Conservation (phyloP, 2,797 vertebrate genomes). For the Semotilus atromaculatus region DNA sequence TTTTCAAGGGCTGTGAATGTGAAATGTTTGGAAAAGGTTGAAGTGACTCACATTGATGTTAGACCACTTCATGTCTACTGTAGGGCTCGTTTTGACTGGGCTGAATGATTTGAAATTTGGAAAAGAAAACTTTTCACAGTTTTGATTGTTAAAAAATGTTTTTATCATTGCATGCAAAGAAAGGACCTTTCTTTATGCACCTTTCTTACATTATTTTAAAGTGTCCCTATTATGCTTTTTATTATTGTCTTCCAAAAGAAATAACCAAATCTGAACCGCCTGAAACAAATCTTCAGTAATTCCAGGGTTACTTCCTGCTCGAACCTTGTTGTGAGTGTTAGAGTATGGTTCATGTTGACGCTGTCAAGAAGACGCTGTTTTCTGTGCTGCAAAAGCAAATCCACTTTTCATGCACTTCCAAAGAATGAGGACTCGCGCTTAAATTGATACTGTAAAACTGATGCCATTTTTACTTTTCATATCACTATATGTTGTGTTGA, state of each 20-base stretch:
- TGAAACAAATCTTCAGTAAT: neutral
- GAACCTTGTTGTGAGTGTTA: neutral
- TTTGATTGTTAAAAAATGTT: neutral
- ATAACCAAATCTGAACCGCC: neutral
- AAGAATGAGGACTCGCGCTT: neutral
- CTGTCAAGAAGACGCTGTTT: too few species aligned
- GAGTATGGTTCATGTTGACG: too few species aligned
- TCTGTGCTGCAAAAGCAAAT: too few species aligned
- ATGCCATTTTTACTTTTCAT: neutral
- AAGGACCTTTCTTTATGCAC: neutral
- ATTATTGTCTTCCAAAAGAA: neutral
- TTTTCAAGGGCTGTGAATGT: neutral
- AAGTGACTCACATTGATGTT: neutral
- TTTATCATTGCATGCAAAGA: neutral
- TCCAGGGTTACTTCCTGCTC: neutral
- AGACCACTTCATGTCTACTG: neutral
- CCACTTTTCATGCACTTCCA: neutral
- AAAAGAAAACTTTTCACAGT: neutral
- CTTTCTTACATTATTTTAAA: neutral
- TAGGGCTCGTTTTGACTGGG: neutral
- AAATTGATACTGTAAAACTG: neutral
- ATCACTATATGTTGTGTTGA: neutral
- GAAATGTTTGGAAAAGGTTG: conserved; percentile 5
- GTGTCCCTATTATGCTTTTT: neutral
- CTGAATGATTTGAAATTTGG: neutral